Evolutionary conservation across 2,797 vertebrate genomes (phyloP), one percentile per base, ranked within the genome.

Genomic region (Hoplostethus atlanticus): DNA sequence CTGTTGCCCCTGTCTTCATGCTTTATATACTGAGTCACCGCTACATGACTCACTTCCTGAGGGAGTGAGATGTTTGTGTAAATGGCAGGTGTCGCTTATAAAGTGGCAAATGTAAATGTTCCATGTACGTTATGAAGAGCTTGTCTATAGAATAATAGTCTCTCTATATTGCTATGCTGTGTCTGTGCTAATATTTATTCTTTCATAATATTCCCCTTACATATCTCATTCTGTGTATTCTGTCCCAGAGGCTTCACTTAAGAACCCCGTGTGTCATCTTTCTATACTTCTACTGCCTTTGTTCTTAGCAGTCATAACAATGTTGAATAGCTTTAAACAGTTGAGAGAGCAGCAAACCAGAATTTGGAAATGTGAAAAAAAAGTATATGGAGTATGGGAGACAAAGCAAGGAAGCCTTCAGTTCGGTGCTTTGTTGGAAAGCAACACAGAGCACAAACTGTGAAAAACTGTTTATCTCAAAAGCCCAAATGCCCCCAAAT

Each of bases 41-140:
- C 70, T 71, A 55, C 17, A 64, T 73, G 64, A 73, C 63, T 85
- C 80, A 78, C 25, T 5, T 58, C 75, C 80, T 84, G 84, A 21
- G 76, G 44, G 64, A 59, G 25, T 13, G 13, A 12, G 6, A 36
- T 64, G 40, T 75, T 79, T 62, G n/a, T 56, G 61, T 64, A 79
- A 67, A 72, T 6, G 21, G 38, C 52, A 78, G 66, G 70, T 62
- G 15, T 54, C 7, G 38, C 75, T 55, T 17, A 56, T 46, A 62
- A 73, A 74, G 71, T 6, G 28, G 25, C 36, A 52, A 31, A 47
- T 60, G 8, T 57, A 46, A 46, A 46, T 5, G 44, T 36, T 6
- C 15, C 44, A 46, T 46, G 44, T 46, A 46, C 15, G 13, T 44
- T 13, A 53, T 53, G 25, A 4, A 8, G 51, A 11, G 28, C 16